Evolutionary conservation across 2,888 invertebrate genomes (phyloP).

Genomic region (Drosophila mercatorum): DNA sequence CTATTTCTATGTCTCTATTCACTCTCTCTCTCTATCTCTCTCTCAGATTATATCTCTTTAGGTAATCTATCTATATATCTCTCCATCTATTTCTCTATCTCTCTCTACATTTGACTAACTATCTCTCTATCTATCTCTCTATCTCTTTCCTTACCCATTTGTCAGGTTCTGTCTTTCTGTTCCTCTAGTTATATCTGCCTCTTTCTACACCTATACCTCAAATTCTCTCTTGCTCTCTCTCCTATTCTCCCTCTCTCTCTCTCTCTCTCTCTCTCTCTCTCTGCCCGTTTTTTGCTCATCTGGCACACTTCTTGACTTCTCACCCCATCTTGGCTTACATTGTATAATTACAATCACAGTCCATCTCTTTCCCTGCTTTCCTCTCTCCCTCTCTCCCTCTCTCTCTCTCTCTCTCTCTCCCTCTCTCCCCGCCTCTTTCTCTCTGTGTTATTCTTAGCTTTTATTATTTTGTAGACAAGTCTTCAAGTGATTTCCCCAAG

Average conservation of each 20-base stretch:
- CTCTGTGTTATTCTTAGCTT: not conserved
- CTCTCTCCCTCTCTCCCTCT: not conserved
- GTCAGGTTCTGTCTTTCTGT: too few relatives aligned
- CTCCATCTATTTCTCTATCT: not conserved
- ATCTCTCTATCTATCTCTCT: too few relatives aligned
- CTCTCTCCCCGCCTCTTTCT: not conserved
- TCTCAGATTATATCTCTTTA: too few relatives aligned
- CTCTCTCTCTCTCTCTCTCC: not conserved
- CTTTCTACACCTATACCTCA: too few relatives aligned
- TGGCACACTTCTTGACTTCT: not conserved
- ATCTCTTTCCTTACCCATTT: too few relatives aligned
- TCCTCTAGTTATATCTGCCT: too few relatives aligned
- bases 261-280: not conserved
- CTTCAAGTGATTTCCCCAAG: constrained; percentile 15
- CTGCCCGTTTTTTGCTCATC: too few relatives aligned
- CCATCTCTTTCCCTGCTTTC: not conserved
- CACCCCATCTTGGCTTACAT: not conserved
- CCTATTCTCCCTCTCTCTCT: too few relatives aligned
- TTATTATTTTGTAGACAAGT: constrained; percentile 3
- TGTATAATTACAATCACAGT: not conserved
- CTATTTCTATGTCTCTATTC: too few relatives aligned
- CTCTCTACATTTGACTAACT: not conserved
- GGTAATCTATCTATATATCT: not conserved
- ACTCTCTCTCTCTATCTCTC: not conserved
- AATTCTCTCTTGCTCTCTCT: too few relatives aligned